These are phyloP conservation scores for Sylvia borin DNA, from an alignment of 2,797 vertebrate species.

Conservation along the genomic window DNA sequence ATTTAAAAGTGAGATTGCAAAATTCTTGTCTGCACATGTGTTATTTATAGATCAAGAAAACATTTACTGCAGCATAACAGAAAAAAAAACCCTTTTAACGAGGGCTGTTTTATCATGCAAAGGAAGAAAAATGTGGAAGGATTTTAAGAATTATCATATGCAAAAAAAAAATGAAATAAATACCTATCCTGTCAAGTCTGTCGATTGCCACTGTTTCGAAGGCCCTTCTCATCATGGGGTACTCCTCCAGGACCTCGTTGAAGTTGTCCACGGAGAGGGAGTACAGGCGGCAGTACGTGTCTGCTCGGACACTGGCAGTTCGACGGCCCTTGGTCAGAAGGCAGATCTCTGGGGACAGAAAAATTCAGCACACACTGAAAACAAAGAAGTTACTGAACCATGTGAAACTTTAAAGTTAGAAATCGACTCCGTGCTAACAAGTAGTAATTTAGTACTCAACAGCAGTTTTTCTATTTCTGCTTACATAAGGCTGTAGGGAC, in stretches of 20 bases:
- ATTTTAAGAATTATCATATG: neutral
- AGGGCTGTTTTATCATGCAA: neutral
- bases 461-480: neutral
- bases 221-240: conserved; percentile 94
- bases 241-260: conserved; percentile 98
- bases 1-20: neutral
- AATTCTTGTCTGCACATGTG: neutral
- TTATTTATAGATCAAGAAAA: conserved; percentile 34
- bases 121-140: neutral
- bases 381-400: neutral
- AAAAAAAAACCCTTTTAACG: neutral
- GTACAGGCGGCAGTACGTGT: conserved; percentile 97
- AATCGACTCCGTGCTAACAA: neutral
- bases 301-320: conserved; percentile 95
- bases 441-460: neutral
- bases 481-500: neutral
- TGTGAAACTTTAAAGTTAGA: neutral
- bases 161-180: neutral
- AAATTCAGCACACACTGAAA: conserved; percentile 4
- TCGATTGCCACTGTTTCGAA: conserved; percentile 55
- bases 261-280: conserved; percentile 98
- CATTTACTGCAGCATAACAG: neutral
- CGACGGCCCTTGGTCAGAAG: conserved; percentile 91
- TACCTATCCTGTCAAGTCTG: conserved; percentile 97
- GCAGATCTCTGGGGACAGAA: conserved; percentile 88